These are phyloP conservation scores for Hetaerina titia DNA, from an alignment of 2,888 invertebrate species.

Conservation along the genomic window DNA sequence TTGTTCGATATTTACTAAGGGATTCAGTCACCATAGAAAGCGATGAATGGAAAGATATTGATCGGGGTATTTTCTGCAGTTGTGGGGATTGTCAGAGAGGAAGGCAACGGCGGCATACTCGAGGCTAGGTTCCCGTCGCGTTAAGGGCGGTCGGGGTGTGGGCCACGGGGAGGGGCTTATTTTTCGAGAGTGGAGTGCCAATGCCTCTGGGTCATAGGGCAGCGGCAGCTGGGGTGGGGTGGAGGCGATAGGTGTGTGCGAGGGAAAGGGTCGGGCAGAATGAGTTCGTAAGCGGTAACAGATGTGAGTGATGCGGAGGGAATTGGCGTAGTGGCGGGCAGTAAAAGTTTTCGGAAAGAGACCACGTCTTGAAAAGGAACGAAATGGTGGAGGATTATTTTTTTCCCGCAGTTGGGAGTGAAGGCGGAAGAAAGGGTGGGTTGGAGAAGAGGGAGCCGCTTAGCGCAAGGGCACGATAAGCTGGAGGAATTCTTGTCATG, in stretches of 20 bases:
- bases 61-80: too few relatives aligned
- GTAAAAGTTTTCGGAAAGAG: constrained; percentile 57
- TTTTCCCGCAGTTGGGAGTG: background rate
- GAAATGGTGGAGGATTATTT: constrained; percentile 4
- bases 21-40: too few relatives aligned
- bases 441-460: background rate
- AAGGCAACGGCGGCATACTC: too few relatives aligned
- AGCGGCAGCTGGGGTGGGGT: background rate
- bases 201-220: background rate
- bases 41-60: too few relatives aligned
- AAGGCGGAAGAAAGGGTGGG: too few relatives aligned
- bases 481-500: constrained; percentile 26
- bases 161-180: too few relatives aligned
- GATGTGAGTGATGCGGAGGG: constrained; percentile 59
- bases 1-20: too few relatives aligned
- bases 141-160: too few relatives aligned
- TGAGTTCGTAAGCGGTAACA: constrained; percentile 47
- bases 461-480: constrained; percentile 40
- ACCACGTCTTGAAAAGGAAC: constrained; percentile 26
- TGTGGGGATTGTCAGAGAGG: too few relatives aligned
- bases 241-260: background rate
- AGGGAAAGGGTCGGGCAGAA: background rate
- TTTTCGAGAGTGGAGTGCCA: background rate
- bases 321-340: constrained; percentile 32
- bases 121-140: too few relatives aligned